These are phyloP conservation scores for Bombus affinis DNA, from an alignment of 1,140 invertebrate genomes.

Conservation along the genomic window DNA sequence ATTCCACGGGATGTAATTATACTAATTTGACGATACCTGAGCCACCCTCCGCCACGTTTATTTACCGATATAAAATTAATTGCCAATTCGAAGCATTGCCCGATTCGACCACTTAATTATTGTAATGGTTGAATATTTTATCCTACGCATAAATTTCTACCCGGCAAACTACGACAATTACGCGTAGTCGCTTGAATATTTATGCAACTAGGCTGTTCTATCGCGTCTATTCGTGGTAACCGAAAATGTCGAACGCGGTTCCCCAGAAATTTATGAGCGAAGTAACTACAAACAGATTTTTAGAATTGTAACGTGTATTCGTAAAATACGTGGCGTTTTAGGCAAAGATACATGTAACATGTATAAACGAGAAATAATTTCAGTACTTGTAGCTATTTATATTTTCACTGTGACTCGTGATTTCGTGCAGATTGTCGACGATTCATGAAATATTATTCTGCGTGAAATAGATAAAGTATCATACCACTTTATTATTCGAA, in stretches of 20 bases:
- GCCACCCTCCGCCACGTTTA: background rate
- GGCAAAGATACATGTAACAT: background rate
- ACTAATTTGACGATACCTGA: background rate
- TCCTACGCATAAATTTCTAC: constrained; percentile 1
- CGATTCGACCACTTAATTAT: constrained; percentile 35
- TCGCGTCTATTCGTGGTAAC: background rate
- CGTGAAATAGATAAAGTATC: background rate
- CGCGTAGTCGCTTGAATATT: constrained; percentile 1
- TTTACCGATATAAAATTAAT: constrained; percentile 27
- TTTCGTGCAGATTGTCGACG: background rate
- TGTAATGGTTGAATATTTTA: constrained; percentile 27
- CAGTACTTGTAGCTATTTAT: background rate
- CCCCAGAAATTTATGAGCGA: background rate
- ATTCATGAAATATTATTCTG: background rate
- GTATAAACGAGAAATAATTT: background rate
- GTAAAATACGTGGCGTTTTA: background rate
- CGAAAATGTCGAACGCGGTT: constrained; percentile 5
- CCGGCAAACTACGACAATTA: constrained; percentile 20
- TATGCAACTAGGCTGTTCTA: background rate
- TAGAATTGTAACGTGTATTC: too few relatives aligned
- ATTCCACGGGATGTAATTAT: background rate
- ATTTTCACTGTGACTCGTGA: background rate
- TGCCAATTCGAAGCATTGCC: background rate
- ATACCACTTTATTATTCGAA: background rate
- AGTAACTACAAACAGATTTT: too few relatives aligned